A percentile compares a stretch with the other conserved stretches of the same genome.
phyloP scores from a whole-genome alignment of 2,888 invertebrate species.

The Priocnemis perturbator region DNA sequence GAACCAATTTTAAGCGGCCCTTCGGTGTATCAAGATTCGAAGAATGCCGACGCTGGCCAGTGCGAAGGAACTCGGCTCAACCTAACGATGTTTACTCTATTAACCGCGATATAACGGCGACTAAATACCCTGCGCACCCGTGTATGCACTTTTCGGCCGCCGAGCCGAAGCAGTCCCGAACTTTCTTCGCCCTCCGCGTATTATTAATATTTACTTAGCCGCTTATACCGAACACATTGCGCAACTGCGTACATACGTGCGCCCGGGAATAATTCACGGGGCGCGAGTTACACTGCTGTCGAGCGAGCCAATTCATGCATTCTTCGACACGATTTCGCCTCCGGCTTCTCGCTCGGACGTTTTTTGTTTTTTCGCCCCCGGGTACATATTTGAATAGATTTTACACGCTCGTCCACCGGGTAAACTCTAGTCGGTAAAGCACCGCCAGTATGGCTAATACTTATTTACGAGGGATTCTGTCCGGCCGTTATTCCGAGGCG shows the following conservation, averaged over 20 bases:
- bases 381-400: too few relatives aligned
- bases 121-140: conserved; percentile 35
- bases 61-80: conserved; percentile 10
- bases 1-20: conserved; percentile 34
- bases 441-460: too few relatives aligned
- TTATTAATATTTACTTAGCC: conserved; percentile 43
- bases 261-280: neutral
- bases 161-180: conserved; percentile 30
- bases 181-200: conserved; percentile 31
- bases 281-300: too few relatives aligned
- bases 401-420: too few relatives aligned
- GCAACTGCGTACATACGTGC: neutral
- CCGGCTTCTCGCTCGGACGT: too few relatives aligned
- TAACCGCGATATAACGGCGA: conserved; percentile 50
- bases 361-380: too few relatives aligned
- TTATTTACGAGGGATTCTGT: too few relatives aligned
- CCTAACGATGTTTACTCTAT: conserved; percentile 47
- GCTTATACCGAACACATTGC: conserved; percentile 2
- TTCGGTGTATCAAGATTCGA: conserved; percentile 19
- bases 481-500: too few relatives aligned
- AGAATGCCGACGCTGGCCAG: conserved; percentile 14
- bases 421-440: too few relatives aligned
- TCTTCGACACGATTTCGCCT: too few relatives aligned
- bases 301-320: too few relatives aligned
- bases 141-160: conserved; percentile 9